Percentiles rank a stretch among this genome's conserved stretches.
These are phyloP conservation scores for Typhlomys cinereus DNA, from an alignment of 2,113 vertebrate species.

Conservation along the genomic window DNA sequence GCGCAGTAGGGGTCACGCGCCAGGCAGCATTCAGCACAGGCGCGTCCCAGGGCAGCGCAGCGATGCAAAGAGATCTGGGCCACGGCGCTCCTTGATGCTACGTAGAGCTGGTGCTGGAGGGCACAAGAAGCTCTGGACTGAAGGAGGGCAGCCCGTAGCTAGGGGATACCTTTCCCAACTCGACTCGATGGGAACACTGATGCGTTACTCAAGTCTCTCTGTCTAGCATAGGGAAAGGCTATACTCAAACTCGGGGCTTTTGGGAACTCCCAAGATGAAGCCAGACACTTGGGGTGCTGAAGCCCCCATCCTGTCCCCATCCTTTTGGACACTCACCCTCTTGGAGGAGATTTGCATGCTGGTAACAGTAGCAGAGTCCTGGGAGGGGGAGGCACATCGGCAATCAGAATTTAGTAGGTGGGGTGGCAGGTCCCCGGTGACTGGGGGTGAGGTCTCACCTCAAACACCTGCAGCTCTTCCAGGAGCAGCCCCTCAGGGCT, in stretches of 20 bases:
- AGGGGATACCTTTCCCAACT: not conserved
- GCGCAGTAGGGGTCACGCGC: slow-evolving; percentile 98
- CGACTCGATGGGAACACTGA: slow-evolving; percentile 22
- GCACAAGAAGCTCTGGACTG: slow-evolving; percentile 40
- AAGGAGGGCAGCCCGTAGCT: not conserved
- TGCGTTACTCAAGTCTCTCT: not conserved
- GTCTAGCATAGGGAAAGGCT: slow-evolving; percentile 34
- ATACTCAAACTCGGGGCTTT: not conserved
- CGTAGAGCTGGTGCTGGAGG: slow-evolving; percentile 95
- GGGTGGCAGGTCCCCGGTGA: not conserved
- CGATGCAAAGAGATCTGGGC: slow-evolving; percentile 95
- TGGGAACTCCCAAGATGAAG: not conserved
- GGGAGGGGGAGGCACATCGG: slow-evolving; percentile 37
- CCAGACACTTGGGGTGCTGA: accelerated
- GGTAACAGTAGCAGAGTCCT: slow-evolving; percentile 92
- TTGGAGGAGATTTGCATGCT: slow-evolving; percentile 98
- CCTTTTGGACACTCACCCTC: slow-evolving; percentile 85
- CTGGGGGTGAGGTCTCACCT: slow-evolving; percentile 84
- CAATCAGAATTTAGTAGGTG: not conserved
- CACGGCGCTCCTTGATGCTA: slow-evolving; percentile 89
- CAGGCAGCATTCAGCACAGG: slow-evolving; percentile 96
- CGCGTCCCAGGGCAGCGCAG: slow-evolving; percentile 94
- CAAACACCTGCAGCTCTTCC: slow-evolving; percentile 96
- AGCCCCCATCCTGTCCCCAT: not conserved
- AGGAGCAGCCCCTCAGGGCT: slow-evolving; percentile 93